Evolutionary conservation across 2,888 invertebrate genomes (phyloP), one percentile per base, ranked within the genome.

Genomic region (Digitonthophagus gazella): DNA sequence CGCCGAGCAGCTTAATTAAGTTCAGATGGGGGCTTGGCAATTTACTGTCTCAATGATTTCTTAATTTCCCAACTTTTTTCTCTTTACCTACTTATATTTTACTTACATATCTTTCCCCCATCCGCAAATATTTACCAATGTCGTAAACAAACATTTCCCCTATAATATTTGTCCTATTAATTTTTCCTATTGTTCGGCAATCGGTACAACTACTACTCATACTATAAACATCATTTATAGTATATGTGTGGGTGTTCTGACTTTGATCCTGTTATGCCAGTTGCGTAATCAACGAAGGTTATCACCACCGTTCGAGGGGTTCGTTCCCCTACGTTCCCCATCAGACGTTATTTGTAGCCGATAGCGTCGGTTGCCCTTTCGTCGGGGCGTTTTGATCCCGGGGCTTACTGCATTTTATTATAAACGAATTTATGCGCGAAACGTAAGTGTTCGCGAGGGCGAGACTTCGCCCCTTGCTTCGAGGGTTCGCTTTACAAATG

Each of bases 1-100:
- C 28, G 28, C 28, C 28, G 28, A 44, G 28, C 28, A 8, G 28
- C 28, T 44, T 44, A 8, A 44, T 8, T 44, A 8, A 44, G 11
- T 11, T 11, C 28, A 44, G 8, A 11, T 8, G 28, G 28, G 11
- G 28, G 11, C n/a, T n/a, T n/a, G 68, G 69, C 65, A 72, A 71
- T 61, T 72, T 65, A 68, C 68, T 58, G 67, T 70, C 55, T 69
- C 67, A 64, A 68, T 65, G 44, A 22, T 22, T 19, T 67, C 66
- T n/a, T n/a, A n/a, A n/a, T n/a, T n/a, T n/a, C n/a, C n/a, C n/a
- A n/a, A n/a, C n/a, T n/a, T n/a, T n/a, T n/a, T n/a, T n/a, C n/a
- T n/a, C n/a, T n/a, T n/a, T n/a, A n/a, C n/a, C n/a, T n/a, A n/a
- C n/a, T n/a, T n/a, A n/a, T n/a, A n/a, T n/a, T n/a, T n/a, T n/a